Evolutionary conservation across 2,797 vertebrate genomes (phyloP), one percentile per base, ranked within the genome.

Genomic region (Amblyopsis hoosieri): DNA sequence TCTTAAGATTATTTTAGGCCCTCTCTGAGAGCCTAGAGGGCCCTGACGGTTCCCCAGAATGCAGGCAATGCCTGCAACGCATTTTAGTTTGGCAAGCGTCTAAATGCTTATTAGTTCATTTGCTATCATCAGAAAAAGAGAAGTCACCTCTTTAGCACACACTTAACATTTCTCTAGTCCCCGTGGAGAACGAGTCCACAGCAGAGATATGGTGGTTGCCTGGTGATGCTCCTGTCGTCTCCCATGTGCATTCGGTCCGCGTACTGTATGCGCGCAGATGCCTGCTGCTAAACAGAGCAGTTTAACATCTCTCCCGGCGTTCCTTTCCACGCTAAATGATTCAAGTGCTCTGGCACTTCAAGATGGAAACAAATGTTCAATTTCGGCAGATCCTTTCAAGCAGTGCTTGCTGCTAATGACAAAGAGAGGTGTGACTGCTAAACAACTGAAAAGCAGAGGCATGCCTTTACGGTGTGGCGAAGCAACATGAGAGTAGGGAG

Each of bases 341-440:
- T 92, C 88, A 91, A 86, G 84, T 78, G 81, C 77, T 76, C 59
- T 62, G 50, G 73, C 79, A 81, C 86, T 84, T 92, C 87, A 91
- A 89, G 90, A 86, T 79, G 80, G 80, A 89, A 85, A 80, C 83
- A 89, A 91, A 86, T 88, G 88, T 89, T 87, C 82, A 62, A 74
- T 89, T 91, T 84, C 78, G 80, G 71, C 79, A 76, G 73, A 86
- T 87, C 81, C 79, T 83, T 88, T 77, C 70, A 82, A 83, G 85
- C 76, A 83, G 67, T 60, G 67, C 80, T 70, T 76, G 72, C 68
- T 9, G 29, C 82, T 89, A 91, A 90, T 86, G 85, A 87, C 85
- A 70, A 60, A 67, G 55, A 68, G 81, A 84, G 77, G 80, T 83
- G 78, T 74, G 75, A 71, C 55, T 62, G 60, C 61, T 75, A 3